phyloP scores from a whole-genome alignment of 2,797 vertebrate genomes.

The Denticeps clupeoides region DNA sequence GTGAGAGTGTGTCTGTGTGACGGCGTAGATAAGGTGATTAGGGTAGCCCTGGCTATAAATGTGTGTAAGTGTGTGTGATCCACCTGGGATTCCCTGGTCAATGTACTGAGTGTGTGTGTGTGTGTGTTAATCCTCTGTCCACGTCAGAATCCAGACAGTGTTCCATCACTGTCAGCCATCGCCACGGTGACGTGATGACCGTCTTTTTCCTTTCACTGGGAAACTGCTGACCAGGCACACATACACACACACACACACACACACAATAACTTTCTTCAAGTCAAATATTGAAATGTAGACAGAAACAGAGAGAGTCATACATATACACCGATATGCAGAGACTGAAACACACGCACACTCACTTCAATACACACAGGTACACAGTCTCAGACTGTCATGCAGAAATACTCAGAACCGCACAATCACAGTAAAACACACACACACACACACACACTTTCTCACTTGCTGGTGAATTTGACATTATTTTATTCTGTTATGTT shows the following conservation, averaged over 20 bases:
- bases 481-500: too few species aligned
- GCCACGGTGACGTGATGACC: background rate
- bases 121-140: constrained; percentile 5
- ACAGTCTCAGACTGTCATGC: background rate
- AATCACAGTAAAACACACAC: background rate
- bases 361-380: background rate
- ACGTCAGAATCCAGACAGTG: background rate
- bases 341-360: background rate
- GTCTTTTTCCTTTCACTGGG: background rate
- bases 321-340: background rate
- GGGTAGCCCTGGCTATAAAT: constrained; percentile 24
- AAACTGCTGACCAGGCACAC: background rate
- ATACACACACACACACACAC: background rate
- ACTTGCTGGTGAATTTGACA: too few species aligned
- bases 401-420: background rate
- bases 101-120: background rate
- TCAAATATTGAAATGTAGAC: constrained; percentile 8
- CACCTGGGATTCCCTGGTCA: background rate
- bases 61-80: background rate
- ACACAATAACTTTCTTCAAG: too few species aligned
- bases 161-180: background rate
- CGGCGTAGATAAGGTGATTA: constrained; percentile 19
- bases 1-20: constrained; percentile 14
- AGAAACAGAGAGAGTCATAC: constrained; percentile 2
- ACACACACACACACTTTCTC: background rate